Conservation (phyloP, 2,888 invertebrate species). For the Leucophenga montana region DNA sequence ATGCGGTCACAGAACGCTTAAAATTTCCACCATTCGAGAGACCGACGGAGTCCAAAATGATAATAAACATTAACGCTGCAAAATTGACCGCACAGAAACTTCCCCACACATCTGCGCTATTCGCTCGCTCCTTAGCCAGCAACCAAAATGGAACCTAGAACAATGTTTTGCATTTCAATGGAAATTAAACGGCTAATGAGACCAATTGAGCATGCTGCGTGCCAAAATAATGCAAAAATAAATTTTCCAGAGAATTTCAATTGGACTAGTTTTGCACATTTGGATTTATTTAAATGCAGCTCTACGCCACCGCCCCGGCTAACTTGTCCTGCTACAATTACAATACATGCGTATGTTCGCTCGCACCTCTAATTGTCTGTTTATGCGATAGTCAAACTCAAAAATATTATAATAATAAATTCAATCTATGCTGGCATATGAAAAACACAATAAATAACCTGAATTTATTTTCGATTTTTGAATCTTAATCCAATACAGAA, state of each 20-base stretch:
- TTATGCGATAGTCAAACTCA: conserved; percentile 21
- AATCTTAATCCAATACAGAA: too few species aligned
- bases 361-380: conserved; percentile 15
- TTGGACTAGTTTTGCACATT: neutral
- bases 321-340: too few species aligned
- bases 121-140: conserved; percentile 50
- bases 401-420: conserved; percentile 23
- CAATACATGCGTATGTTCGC: too few species aligned
- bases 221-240: conserved; percentile 6
- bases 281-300: neutral
- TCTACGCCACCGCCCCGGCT: neutral
- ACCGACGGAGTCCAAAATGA: neutral
- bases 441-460: conserved; percentile 21
- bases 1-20: conserved; percentile 46
- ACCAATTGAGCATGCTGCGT: conserved; percentile 47
- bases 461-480: neutral
- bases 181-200: conserved; percentile 48
- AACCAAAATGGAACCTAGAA: conserved; percentile 35
- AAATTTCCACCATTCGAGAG: conserved; percentile 39
- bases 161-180: conserved; percentile 4
- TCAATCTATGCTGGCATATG: conserved; percentile 17
- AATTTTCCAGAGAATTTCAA: neutral
- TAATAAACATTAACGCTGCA: conserved; percentile 1
- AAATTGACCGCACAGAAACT: neutral
- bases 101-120: neutral